Percentiles rank a stretch among this genome's conserved stretches.
These are phyloP conservation scores for Notiomystis cincta DNA, from an alignment of 2,113 vertebrate species.

Conservation along the genomic window DNA sequence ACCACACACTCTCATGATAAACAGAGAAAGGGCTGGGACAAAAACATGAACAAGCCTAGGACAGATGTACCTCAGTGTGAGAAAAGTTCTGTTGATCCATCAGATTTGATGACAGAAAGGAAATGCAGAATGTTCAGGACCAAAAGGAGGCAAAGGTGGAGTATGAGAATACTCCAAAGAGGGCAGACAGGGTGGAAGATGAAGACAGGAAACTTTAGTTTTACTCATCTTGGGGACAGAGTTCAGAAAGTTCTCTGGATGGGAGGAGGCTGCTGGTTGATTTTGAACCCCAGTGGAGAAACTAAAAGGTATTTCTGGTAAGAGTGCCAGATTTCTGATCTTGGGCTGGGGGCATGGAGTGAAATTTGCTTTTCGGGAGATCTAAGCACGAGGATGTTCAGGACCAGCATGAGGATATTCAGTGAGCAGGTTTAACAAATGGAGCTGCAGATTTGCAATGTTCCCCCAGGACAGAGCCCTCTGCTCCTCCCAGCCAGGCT, in stretches of 20 bases:
- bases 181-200: neutral
- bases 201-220: neutral
- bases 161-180: neutral
- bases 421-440: neutral
- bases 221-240: neutral
- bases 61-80: neutral
- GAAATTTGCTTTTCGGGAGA: neutral
- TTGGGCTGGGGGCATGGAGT: neutral
- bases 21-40: neutral
- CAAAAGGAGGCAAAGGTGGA: neutral
- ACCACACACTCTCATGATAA: fast-evolving
- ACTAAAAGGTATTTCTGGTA: neutral
- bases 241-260: neutral
- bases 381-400: neutral
- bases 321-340: neutral
- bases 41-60: neutral
- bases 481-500: neutral
- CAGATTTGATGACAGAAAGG: neutral
- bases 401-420: neutral
- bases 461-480: neutral
- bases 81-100: neutral
- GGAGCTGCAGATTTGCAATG: neutral
- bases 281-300: neutral
- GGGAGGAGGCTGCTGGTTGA: neutral
- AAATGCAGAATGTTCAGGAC: neutral